Percentiles rank a stretch among this genome's conserved stretches.
Evolutionary conservation across 2,888 invertebrate species (phyloP).

Genomic region (Rugalucina vietnamica): DNA sequence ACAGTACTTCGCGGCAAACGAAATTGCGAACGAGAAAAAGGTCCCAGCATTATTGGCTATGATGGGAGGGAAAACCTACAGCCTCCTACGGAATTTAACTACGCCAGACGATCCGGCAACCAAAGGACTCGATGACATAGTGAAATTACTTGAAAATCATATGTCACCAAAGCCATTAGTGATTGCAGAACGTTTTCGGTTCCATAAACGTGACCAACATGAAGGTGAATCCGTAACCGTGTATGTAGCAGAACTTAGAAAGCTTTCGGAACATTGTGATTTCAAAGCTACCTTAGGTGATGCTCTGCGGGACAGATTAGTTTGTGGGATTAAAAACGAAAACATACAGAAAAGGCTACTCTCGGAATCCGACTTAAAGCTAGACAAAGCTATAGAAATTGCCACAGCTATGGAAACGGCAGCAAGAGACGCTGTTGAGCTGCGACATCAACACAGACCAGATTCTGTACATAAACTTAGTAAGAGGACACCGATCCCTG

Average conservation of each 20-base stretch:
- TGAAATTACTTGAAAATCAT: slow-evolving; percentile 9
- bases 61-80: too few species aligned
- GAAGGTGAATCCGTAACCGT: slow-evolving; percentile 22
- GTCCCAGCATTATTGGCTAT: too few species aligned
- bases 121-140: not conserved
- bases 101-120: slow-evolving; percentile 23
- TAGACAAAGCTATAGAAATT: slow-evolving; percentile 6
- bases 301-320: slow-evolving; percentile 30
- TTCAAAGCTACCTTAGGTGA: slow-evolving; percentile 29
- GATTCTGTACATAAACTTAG: not conserved
- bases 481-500: not conserved
- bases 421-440: slow-evolving; percentile 8
- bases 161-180: slow-evolving; percentile 23
- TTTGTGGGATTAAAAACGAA: slow-evolving; percentile 18
- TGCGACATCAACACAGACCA: not conserved
- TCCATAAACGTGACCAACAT: slow-evolving; percentile 25
- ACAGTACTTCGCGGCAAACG: too few species aligned
- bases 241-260: slow-evolving; percentile 34
- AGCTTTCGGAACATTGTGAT: slow-evolving; percentile 33
- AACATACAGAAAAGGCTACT: slow-evolving; percentile 27
- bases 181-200: slow-evolving; percentile 24
- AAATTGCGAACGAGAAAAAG: too few species aligned
- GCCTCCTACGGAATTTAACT: not conserved
- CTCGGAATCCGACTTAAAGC: slow-evolving; percentile 3
- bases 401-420: slow-evolving; percentile 17